Evolutionary conservation across 92 coral and sea anemone genomes (phyloP), one percentile per base, ranked within the genome.

Genomic region (Epizoanthus rinbou): DNA sequence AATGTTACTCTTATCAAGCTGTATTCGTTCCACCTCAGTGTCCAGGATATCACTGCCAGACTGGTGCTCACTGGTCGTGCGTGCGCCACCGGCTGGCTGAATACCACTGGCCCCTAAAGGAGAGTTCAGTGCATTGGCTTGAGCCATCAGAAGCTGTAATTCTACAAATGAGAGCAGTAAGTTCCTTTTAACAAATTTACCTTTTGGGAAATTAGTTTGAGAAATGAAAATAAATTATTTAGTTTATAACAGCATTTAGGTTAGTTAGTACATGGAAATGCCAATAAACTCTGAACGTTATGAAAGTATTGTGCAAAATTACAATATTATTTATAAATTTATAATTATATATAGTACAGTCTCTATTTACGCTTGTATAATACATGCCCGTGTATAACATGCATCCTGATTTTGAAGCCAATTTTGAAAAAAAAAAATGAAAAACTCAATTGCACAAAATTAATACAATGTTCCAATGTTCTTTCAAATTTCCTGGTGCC

Each of bases 41-140:
- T 96, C 98, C 81, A 96, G 83, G 45, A 92, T 92, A 47, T 93
- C 98, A 88, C 98, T 96, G 24, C 98, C 98, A 39, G 89, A 85
- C 58, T 81, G 81, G 45, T 93, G 94, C 16, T 75, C 79, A 5
- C 79, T 37, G 4, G 35, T 71, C 17, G 73, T 75, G 17, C 92
- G 74, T 22, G 68, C 6, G 35, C 90, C 93, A 10, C 86, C 86
- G 37, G 98, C 62, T 18, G 94, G 80, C 66, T 95, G 98, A 9
- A 93, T 88, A 8, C 97, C 97, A 85, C 97, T 93, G 17, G 98
- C 98, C 72, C 98, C 98, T 68, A 96, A 86, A 41, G 98, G 98
- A 43, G 98, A 96, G 86, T 96, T 96, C 52, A 93, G 93, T 23
- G 92, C 88, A 72, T 89, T 86, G 43, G 93, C 89, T 74, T 93